Evolutionary conservation across 30 jellyfish, hydroid and myxozoan species (phyloP).

Genomic region (Hydra vulgaris): DNA sequence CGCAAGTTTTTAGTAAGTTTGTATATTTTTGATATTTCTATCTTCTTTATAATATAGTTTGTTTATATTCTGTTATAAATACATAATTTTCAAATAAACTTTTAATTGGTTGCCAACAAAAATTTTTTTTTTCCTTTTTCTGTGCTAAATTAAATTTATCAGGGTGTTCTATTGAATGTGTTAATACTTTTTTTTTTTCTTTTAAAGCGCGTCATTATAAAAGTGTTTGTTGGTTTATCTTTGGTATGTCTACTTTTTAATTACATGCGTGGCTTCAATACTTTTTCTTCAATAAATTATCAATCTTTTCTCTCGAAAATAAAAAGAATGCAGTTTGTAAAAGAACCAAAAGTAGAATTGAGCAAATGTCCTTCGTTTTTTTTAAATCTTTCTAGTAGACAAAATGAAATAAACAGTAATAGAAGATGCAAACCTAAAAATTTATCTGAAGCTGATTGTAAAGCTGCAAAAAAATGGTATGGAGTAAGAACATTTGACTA

Average conservation of each 20-base stretch:
- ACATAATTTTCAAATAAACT: not conserved
- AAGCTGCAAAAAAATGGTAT: constrained; percentile 39
- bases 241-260: not conserved
- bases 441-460: constrained; percentile 56
- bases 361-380: not conserved
- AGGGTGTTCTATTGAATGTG: not conserved
- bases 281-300: not conserved
- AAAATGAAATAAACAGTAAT: not conserved
- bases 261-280: not conserved
- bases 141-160: too few species aligned
- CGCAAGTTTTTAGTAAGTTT: not conserved
- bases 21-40: too few species aligned
- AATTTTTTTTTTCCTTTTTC: not conserved
- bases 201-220: not conserved
- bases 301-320: not conserved
- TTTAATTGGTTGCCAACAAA: not conserved
- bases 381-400: not conserved
- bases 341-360: not conserved
- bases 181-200: too few species aligned
- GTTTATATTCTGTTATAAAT: too few species aligned
- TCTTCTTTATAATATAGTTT: too few species aligned
- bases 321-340: not conserved
- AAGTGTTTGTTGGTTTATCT: not conserved
- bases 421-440: constrained; percentile 19
- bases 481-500: constrained; percentile 44